These are phyloP conservation scores for Drosophila rhopaloa DNA, from an alignment of 1,140 invertebrate genomes.

Conservation along the genomic window DNA sequence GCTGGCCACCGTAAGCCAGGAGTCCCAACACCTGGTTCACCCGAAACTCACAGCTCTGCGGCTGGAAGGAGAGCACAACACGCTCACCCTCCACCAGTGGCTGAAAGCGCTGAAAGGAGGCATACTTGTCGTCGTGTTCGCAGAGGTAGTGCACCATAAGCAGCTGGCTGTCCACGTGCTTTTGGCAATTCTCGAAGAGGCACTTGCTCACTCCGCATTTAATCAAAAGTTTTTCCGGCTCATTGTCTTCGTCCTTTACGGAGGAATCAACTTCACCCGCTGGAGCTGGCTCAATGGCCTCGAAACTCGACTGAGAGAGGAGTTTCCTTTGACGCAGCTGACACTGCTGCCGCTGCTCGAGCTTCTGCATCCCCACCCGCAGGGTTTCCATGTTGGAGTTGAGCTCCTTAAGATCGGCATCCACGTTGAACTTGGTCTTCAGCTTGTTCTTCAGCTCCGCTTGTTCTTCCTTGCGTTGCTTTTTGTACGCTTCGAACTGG, in stretches of 20 bases:
- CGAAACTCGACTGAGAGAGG: neutral
- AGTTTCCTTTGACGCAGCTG: conserved; percentile 2
- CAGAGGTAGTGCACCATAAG: conserved; percentile 64
- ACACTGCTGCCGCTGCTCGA: conserved; percentile 6
- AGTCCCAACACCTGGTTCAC: conserved; percentile 56
- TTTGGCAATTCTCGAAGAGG: conserved; percentile 47
- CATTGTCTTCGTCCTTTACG: no score
- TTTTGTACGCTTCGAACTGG: conserved; percentile 41
- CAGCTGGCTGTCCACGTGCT: conserved; percentile 52
- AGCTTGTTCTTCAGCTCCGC: neutral
- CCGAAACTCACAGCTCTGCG: conserved; percentile 5
- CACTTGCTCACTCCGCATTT: conserved; percentile 30
- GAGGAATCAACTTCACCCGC: no score
- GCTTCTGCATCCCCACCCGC: conserved; percentile 2
- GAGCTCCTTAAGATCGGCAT: conserved; percentile 14
- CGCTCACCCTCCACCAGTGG: conserved; percentile 33
- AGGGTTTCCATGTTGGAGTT: conserved; percentile 6
- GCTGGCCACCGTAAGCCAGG: conserved; percentile 28
- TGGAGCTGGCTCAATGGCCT: conserved; percentile 39
- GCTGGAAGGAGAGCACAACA: conserved; percentile 39
- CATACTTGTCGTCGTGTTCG: conserved; percentile 37
- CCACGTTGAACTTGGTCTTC: neutral
- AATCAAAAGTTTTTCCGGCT: conserved; percentile 16
- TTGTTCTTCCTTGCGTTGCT: neutral
- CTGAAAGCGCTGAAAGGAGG: conserved; percentile 10